A percentile compares a stretch with the other conserved stretches of the same genome.
Conservation (phyloP, 23 tunicate genomes). For the Trididemnum nubilum region DNA sequence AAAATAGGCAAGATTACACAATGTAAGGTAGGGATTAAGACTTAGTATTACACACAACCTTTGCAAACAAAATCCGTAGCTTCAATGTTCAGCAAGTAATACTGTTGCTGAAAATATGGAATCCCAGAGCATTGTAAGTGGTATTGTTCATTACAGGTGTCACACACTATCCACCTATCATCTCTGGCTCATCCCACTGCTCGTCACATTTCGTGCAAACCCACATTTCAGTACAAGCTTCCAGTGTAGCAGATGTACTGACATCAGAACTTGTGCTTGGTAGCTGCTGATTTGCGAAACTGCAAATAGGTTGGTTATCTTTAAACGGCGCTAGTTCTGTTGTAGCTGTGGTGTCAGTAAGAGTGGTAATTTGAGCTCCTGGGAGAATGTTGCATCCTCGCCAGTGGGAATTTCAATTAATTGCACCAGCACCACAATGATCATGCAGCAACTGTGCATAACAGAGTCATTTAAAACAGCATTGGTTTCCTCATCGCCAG, state of each 20-base stretch:
- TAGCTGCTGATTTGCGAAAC: no score
- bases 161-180: neutral
- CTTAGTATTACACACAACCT: no score
- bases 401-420: neutral
- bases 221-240: neutral
- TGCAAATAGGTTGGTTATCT: neutral
- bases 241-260: neutral
- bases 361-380: neutral
- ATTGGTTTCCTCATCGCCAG: slow-evolving; percentile 9
- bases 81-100: neutral
- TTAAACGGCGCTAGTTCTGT: neutral
- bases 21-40: no score
- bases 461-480: slow-evolving; percentile 12
- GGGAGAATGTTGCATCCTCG: slow-evolving; percentile 10
- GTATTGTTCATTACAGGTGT: neutral
- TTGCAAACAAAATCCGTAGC: neutral
- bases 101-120: neutral
- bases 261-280: neutral
- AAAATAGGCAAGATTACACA: no score
- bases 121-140: neutral
- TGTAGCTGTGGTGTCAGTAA: neutral
- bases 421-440: no score
- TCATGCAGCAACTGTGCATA: no score
- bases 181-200: neutral
- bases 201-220: neutral